Evolutionary conservation across 2,888 invertebrate species (phyloP).

Genomic region (Torymus tubicola): DNA sequence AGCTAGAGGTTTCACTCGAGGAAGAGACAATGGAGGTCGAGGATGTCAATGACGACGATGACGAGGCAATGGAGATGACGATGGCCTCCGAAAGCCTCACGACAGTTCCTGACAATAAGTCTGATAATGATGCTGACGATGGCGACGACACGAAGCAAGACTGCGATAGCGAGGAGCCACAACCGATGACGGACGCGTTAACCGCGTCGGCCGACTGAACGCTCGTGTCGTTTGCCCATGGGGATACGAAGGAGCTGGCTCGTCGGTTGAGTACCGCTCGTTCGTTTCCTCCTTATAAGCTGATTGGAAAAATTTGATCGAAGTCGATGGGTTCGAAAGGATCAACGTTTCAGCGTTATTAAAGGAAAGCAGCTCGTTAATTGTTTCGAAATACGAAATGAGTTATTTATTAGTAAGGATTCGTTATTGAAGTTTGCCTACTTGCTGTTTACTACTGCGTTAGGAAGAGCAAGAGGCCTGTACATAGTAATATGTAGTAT

Average conservation of each 20-base stretch:
- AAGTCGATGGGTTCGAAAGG: not conserved
- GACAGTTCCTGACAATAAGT: constrained; percentile 62
- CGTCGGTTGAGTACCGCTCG: constrained; percentile 6
- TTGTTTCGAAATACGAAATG: too few relatives aligned
- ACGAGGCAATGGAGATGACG: constrained; percentile 44
- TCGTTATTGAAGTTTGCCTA: too few relatives aligned
- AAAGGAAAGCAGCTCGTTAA: too few relatives aligned
- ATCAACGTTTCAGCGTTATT: too few relatives aligned
- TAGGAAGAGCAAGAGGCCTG: too few relatives aligned
- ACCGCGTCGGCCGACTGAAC: constrained; percentile 42
- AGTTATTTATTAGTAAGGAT: too few relatives aligned
- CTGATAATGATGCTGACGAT: constrained; percentile 58
- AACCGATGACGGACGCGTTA: too few relatives aligned
- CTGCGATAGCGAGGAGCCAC: too few relatives aligned
- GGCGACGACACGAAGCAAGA: constrained; percentile 26
- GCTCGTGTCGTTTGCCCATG: not conserved
- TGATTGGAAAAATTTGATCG: constrained; percentile 42
- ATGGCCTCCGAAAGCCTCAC: constrained; percentile 36
- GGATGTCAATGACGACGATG: constrained; percentile 33
- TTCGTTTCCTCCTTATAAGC: not conserved
- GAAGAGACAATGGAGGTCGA: constrained; percentile 51
- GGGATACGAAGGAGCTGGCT: not conserved
- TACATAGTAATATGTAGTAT: too few relatives aligned
- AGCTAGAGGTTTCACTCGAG: constrained; percentile 66
- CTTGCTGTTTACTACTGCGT: too few relatives aligned